Evolutionary conservation across 2,113 vertebrate genomes (phyloP), one percentile per base, ranked within the genome.

Genomic region (Pterocles orientalis): DNA sequence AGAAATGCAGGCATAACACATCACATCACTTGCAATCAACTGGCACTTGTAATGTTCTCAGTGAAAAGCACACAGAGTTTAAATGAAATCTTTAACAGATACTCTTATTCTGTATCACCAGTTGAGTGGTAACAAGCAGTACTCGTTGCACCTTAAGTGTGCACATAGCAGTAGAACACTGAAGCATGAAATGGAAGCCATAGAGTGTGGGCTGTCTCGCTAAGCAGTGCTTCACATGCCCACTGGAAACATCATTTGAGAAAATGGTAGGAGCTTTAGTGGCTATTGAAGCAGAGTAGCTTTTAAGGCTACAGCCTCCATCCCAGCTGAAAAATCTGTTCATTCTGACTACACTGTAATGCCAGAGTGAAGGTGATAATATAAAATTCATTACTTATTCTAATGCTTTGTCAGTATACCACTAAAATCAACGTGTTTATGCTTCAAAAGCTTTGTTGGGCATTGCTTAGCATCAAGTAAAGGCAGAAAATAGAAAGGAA

Each of bases 131-230:
- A 71, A 79, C 79, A 10, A 33, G 71, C 58, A 43, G 48, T 47
- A 8, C 47, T 66, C 1, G 0, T 39, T 34, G 82, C 66, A 14
- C 81, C 89, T 65, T 16, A 58, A 71, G 73, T 10, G 53, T 19
- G 50, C 47, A 16, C 21, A 25, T 19, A 58, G 70, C n/a, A 66
- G 73, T 18, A 3, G 72, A 47, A 91, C 58, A 31, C 25, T 60
- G 86, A 56, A 69, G 95, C 95, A 82, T 95, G 89, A 91, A 96
- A 97, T 95, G 54, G 86, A 68, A 95, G 62, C 77, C 78, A 73
- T 0, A 41, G 70, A 4, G 66, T 53, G 20, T 51, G 68, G 66
- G n/a, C 62, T 93, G 3, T 29, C 89, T 36, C 20, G 58, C 66
- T 73, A 66, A 94, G 70, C 23, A 88, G 33, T 45, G 81, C 34